phyloP scores from a whole-genome alignment of 2,113 vertebrate species.

The Odocoileus hemionus region DNA sequence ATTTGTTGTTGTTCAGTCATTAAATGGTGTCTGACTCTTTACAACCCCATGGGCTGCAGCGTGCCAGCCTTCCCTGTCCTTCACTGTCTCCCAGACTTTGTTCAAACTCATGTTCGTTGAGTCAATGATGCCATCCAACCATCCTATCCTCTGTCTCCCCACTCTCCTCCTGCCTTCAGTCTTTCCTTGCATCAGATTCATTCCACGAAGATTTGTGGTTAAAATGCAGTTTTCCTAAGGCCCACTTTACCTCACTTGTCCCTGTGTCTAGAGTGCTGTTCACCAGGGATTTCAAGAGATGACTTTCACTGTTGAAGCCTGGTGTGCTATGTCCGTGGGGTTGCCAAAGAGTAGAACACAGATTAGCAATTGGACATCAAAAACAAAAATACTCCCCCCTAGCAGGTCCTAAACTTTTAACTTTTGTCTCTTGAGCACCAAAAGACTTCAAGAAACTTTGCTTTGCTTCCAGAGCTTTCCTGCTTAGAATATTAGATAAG shows the following conservation, averaged over 20 bases:
- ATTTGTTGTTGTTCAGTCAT: neutral
- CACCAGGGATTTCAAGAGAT: neutral
- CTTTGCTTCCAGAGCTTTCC: neutral
- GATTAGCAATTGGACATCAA: neutral
- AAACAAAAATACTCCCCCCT: neutral
- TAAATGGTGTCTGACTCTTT: neutral
- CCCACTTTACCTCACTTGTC: neutral
- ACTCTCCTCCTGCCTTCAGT: neutral
- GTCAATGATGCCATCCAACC: neutral
- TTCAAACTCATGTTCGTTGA: neutral
- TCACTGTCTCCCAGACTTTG: neutral
- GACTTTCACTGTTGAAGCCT: neutral
- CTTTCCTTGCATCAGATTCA: neutral
- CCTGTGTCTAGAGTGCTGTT: neutral
- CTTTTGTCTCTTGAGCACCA: neutral
- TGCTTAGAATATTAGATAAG: neutral
- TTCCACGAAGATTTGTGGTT: neutral
- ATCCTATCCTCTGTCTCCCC: neutral
- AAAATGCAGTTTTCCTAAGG: neutral
- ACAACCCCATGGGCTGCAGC: neutral
- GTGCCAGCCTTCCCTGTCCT: neutral
- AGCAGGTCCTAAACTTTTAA: neutral
- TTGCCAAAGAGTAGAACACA: neutral
- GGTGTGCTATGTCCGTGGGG: neutral
- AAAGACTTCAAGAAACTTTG: neutral